phyloP scores from a whole-genome alignment of 2,113 vertebrate species.

The Spizaetus ornatus region DNA sequence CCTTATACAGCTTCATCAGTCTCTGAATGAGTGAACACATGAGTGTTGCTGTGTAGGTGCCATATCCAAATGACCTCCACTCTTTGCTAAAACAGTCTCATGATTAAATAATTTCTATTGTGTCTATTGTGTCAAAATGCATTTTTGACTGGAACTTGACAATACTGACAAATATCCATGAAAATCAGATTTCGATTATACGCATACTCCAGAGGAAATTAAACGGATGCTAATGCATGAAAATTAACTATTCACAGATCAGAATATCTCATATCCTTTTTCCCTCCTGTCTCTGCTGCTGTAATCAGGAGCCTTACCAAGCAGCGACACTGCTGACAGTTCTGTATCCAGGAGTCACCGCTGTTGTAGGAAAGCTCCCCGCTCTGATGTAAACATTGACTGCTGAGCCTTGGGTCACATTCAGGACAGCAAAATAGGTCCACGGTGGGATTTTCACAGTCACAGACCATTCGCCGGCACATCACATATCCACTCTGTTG shows the following conservation, averaged over 20 bases:
- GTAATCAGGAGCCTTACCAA: constrained; percentile 78
- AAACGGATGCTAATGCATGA: background rate
- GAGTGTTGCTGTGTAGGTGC: background rate
- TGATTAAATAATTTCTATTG: background rate
- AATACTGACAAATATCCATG: background rate
- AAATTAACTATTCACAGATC: background rate
- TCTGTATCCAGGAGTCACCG: constrained; percentile 94
- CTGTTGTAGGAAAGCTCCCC: constrained; percentile 89
- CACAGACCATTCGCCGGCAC: constrained; percentile 97
- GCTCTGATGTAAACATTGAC: constrained; percentile 93
- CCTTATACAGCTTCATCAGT: background rate
- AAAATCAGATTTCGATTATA: background rate
- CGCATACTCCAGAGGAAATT: background rate
- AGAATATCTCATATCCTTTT: background rate
- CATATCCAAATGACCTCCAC: background rate
- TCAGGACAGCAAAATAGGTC: constrained; percentile 97
- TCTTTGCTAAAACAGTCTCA: background rate
- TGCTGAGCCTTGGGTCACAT: constrained; percentile 92
- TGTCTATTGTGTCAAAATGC: background rate
- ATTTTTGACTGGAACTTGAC: background rate
- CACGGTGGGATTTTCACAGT: constrained; percentile 95
- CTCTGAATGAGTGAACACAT: background rate
- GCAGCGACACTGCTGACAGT: constrained; percentile 95
- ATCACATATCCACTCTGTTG: constrained; percentile 88
- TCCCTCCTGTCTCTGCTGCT: background rate